Percentiles rank a stretch among this genome's conserved stretches.
phyloP scores from a whole-genome alignment of 92 coral and sea anemone genomes.

The Anthopleura xanthogrammica region DNA sequence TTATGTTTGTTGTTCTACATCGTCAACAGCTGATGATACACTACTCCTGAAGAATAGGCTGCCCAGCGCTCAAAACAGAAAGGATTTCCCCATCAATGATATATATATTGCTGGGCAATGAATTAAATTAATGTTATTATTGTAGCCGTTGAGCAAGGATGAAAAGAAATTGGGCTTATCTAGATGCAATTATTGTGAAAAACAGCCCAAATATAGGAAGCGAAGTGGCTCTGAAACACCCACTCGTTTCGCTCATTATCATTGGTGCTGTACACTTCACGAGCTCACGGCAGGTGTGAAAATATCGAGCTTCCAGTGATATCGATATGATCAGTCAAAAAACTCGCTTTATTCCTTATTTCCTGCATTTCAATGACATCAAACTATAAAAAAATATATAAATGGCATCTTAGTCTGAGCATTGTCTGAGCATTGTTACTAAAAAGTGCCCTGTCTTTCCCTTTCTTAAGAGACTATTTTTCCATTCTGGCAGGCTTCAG shows the following conservation, averaged over 20 bases:
- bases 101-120: not conserved
- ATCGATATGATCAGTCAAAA: not conserved
- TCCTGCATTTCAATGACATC: not conserved
- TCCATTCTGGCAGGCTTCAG: not conserved
- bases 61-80: not conserved
- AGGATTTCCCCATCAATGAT: not conserved
- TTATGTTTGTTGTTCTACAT: too few species aligned
- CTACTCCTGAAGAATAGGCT: not conserved
- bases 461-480: not conserved
- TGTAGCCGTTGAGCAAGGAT: not conserved
- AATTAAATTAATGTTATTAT: not conserved
- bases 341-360: not conserved
- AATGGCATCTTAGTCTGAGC: not conserved
- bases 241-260: constrained; percentile 2
- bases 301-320: not conserved
- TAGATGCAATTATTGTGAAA: not conserved
- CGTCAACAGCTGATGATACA: not conserved
- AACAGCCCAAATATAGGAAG: not conserved
- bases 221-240: not conserved
- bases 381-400: not conserved
- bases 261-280: not conserved
- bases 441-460: not conserved
- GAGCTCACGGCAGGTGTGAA: not conserved
- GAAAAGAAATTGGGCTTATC: not conserved
- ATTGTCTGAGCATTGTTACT: not conserved